A percentile compares a stretch with the other conserved stretches of the same genome.
phyloP scores from a whole-genome alignment of 1,140 invertebrate species.

The Platorchestia sp. region DNA sequence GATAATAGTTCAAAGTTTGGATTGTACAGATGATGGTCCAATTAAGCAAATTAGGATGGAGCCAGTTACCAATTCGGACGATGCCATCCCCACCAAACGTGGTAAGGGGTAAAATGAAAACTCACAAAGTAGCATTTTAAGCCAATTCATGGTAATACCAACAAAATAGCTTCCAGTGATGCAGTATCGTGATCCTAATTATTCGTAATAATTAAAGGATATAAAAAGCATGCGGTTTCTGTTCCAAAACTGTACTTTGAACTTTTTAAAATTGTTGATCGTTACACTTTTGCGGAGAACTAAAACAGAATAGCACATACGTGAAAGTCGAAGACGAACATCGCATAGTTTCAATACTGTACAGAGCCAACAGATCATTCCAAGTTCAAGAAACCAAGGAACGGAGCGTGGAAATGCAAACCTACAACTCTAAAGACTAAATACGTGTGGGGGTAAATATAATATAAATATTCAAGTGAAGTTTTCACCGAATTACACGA shows the following conservation, averaged over 20 bases:
- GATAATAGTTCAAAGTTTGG: no score
- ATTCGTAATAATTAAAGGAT: background rate
- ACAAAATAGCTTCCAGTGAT: background rate
- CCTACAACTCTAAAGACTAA: background rate
- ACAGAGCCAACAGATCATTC: background rate
- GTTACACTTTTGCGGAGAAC: background rate
- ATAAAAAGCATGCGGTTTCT: background rate
- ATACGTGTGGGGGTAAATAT: background rate
- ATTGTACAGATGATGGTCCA: no score
- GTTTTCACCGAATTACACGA: background rate
- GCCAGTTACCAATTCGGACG: no score
- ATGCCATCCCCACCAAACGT: no score
- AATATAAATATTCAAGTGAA: background rate
- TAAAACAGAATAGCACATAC: background rate
- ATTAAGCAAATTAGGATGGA: no score
- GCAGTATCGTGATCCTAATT: background rate
- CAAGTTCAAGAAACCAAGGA: background rate
- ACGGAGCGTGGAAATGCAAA: background rate
- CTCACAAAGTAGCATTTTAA: no score
- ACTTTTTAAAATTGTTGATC: background rate
- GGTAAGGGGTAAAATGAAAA: no score
- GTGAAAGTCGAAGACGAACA: background rate
- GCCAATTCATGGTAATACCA: no score
- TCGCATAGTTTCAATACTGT: background rate
- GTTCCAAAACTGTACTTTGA: background rate